Percentiles rank a stretch among this genome's conserved stretches.
These are phyloP conservation scores for Coenonympha arcania DNA, from an alignment of 2,888 invertebrate genomes.

Conservation along the genomic window DNA sequence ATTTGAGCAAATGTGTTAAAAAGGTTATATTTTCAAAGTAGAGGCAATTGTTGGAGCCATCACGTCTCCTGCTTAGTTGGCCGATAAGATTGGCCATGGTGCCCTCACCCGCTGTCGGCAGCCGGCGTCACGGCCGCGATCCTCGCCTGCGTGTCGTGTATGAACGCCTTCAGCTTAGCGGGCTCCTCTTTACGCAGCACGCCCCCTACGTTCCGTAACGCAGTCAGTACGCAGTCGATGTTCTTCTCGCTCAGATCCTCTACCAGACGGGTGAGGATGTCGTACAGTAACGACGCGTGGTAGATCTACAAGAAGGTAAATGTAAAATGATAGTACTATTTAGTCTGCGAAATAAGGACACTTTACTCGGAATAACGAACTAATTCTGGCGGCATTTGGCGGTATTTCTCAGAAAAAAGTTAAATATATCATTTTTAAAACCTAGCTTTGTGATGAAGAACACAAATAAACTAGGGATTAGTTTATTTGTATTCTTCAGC, in stretches of 20 bases:
- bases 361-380: background rate
- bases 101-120: constrained; percentile 48
- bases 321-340: too few relatives aligned
- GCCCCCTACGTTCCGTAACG: constrained; percentile 87
- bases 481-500: too few relatives aligned
- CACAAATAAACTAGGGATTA: too few relatives aligned
- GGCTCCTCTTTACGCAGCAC: constrained; percentile 91
- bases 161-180: constrained; percentile 81
- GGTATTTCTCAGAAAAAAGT: too few relatives aligned
- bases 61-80: too few relatives aligned
- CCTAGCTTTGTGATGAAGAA: too few relatives aligned
- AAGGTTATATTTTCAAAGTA: too few relatives aligned
- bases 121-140: constrained; percentile 52
- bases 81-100: too few relatives aligned
- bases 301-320: constrained; percentile 77
- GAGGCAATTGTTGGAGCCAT: too few relatives aligned
- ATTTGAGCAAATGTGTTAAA: too few relatives aligned
- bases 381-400: too few relatives aligned
- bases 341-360: background rate
- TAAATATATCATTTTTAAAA: too few relatives aligned
- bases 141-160: constrained; percentile 78
- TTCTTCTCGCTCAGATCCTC: constrained; percentile 80
- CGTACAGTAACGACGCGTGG: constrained; percentile 83
- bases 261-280: constrained; percentile 81
- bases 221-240: constrained; percentile 86